Conservation (phyloP, 2,113 vertebrate species). For the Etheostoma cragini region DNA sequence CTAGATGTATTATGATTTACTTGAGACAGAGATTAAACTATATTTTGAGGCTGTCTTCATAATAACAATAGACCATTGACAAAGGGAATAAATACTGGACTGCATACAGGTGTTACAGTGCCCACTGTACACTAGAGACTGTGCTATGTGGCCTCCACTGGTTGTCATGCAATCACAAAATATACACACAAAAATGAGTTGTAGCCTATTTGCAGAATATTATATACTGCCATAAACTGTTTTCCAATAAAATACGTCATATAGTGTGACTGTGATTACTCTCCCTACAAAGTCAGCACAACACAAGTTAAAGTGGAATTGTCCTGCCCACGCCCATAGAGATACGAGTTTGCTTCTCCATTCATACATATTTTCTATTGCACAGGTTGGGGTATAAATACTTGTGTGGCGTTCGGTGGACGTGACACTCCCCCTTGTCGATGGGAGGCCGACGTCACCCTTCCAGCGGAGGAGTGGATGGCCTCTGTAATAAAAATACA, state of each 20-base stretch:
- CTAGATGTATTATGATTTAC: not conserved
- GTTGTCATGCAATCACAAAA: not conserved
- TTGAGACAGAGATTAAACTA: not conserved
- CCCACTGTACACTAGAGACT: not conserved
- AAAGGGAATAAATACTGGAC: not conserved
- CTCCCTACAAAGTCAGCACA: not conserved
- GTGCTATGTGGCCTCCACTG: not conserved
- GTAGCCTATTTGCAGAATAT: not conserved
- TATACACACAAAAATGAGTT: not conserved
- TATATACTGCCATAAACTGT: not conserved
- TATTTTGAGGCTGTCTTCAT: not conserved
- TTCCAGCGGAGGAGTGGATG: slow-evolving; percentile 79
- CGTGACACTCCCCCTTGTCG: slow-evolving; percentile 70
- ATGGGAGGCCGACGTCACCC: slow-evolving; percentile 79
- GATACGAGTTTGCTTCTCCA: slow-evolving; percentile 3
- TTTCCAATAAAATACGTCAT: not conserved
- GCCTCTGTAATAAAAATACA: slow-evolving; percentile 79
- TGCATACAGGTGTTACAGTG: not conserved
- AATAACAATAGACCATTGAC: no score
- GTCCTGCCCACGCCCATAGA: not conserved
- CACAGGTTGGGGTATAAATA: slow-evolving; percentile 63
- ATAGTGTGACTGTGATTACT: not conserved
- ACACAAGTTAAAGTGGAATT: not conserved
- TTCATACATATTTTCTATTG: slow-evolving; percentile 59
- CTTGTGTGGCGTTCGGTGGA: slow-evolving; percentile 60